phyloP scores from a whole-genome alignment of 2,888 invertebrate species.

The Pandemis corylana region DNA sequence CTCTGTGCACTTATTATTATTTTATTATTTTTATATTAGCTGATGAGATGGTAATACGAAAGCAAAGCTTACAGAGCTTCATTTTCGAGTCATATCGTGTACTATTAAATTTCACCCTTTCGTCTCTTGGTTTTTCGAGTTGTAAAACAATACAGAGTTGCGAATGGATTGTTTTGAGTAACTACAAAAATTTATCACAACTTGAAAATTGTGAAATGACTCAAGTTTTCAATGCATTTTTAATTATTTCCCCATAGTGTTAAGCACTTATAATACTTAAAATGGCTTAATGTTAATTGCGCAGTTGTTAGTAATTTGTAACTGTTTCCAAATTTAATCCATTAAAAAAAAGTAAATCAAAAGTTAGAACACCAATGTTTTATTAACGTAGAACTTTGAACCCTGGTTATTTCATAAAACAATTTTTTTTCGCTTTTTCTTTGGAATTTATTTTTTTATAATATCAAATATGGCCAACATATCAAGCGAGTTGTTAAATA shows the following conservation, averaged over 20 bases:
- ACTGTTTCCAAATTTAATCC: too few relatives aligned
- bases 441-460: not conserved
- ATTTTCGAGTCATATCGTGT: too few relatives aligned
- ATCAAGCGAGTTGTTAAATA: not conserved
- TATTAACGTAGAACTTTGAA: not conserved
- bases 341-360: constrained; percentile 6
- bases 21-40: not conserved
- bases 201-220: not conserved
- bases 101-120: too few relatives aligned
- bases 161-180: too few relatives aligned
- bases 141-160: too few relatives aligned
- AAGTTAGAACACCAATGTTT: constrained; percentile 1
- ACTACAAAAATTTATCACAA: not conserved
- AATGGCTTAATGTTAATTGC: constrained; percentile 32
- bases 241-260: not conserved
- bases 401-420: not conserved
- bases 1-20: too few relatives aligned
- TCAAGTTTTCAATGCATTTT: not conserved
- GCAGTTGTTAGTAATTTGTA: constrained; percentile 34
- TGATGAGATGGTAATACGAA: not conserved
- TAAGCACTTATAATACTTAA: not conserved
- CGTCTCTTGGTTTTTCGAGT: too few relatives aligned
- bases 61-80: too few relatives aligned
- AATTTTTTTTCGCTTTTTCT: not conserved
- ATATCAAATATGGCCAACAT: not conserved